phyloP scores from a whole-genome alignment of 2,113 vertebrate species.

The Perccottus glenii region DNA sequence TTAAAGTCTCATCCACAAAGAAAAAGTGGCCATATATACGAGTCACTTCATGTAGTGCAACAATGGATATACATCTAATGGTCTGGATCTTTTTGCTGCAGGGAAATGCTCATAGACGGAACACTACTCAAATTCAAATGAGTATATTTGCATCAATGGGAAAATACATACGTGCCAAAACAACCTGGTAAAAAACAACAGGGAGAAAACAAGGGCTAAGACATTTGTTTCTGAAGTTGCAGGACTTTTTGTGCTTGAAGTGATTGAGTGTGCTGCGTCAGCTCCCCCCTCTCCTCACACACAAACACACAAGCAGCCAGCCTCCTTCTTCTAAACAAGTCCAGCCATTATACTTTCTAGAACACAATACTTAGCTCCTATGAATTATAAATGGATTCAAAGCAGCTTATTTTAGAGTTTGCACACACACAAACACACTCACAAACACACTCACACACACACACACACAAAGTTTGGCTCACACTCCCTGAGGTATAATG shows the following conservation, averaged over 20 bases:
- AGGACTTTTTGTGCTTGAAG: not conserved
- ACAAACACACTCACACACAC: too few species aligned
- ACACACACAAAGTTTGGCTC: slow-evolving; percentile 13
- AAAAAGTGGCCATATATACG: too few species aligned
- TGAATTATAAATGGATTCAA: slow-evolving; percentile 70
- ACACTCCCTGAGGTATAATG: slow-evolving; percentile 11
- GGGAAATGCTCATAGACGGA: not conserved
- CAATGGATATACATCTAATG: too few species aligned
- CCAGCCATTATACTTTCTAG: slow-evolving; percentile 44
- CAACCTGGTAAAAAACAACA: not conserved
- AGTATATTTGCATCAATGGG: slow-evolving; percentile 4
- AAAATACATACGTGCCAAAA: not conserved
- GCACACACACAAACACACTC: not conserved
- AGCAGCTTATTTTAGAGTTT: slow-evolving; percentile 58
- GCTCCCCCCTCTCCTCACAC: slow-evolving; percentile 10
- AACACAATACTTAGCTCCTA: slow-evolving; percentile 63
- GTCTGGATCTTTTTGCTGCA: not conserved
- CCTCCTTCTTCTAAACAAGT: slow-evolving; percentile 22
- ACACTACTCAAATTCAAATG: slow-evolving; percentile 14
- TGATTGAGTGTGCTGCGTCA: not conserved
- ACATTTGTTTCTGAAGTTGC: not conserved
- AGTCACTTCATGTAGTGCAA: not conserved
- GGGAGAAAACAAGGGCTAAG: not conserved
- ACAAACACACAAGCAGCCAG: not conserved
- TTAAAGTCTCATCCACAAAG: too few species aligned